These are phyloP conservation scores for Patagioenas fasciata DNA, from an alignment of 2,113 vertebrate genomes.

Conservation along the genomic window DNA sequence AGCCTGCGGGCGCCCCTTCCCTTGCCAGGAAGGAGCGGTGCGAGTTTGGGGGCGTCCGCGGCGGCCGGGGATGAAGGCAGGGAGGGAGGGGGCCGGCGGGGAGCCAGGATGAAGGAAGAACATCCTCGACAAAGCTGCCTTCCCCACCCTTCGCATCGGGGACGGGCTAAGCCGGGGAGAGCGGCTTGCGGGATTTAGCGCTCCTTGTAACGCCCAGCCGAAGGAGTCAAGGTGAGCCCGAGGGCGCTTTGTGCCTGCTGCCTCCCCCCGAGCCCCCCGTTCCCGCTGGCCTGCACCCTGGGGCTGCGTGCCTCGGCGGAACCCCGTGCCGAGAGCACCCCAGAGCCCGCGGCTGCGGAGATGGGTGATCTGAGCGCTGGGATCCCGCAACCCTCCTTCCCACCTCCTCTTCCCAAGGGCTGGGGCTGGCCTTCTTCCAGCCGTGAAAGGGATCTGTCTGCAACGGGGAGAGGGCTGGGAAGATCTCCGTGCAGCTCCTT, in stretches of 20 bases:
- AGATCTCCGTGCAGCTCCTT: background rate
- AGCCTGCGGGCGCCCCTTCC: background rate
- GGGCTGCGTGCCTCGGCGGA: background rate
- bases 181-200: background rate
- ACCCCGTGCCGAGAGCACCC: too few species aligned
- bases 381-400: background rate
- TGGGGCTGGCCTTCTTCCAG: background rate
- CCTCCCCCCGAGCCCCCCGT: background rate
- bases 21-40: background rate
- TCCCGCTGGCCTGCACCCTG: background rate
- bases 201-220: background rate
- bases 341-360: background rate
- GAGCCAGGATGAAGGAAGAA: background rate
- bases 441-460: background rate
- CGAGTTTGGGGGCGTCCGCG: too few species aligned
- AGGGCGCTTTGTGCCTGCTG: background rate
- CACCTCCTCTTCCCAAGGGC: background rate
- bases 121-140: background rate
- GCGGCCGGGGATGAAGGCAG: background rate
- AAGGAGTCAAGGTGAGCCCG: constrained; percentile 45
- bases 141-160: background rate
- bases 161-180: background rate
- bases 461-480: background rate
- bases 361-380: background rate
- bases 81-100: background rate